Evolutionary conservation across 1,140 invertebrate genomes (phyloP).

Genomic region (Drosophila ficusphila): DNA sequence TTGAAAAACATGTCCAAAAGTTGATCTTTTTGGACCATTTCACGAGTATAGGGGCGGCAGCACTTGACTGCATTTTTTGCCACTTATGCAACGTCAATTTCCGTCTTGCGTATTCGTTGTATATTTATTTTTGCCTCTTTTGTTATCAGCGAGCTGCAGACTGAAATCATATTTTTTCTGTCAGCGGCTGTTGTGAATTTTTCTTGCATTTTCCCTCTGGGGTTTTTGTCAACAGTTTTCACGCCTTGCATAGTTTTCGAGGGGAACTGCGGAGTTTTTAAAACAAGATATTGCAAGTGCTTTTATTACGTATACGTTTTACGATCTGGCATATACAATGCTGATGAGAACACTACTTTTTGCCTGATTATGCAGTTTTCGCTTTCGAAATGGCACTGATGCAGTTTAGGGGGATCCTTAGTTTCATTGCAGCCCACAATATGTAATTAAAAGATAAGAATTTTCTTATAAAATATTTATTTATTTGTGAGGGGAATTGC

Average conservation of each 20-base stretch:
- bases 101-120: constrained; percentile 19
- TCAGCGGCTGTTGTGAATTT: constrained; percentile 28
- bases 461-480: too few relatives aligned
- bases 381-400: constrained; percentile 9
- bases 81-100: constrained; percentile 39
- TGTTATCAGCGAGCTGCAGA: constrained; percentile 31
- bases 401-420: background rate
- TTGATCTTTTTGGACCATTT: constrained; percentile 39
- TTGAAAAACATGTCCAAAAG: constrained; percentile 47
- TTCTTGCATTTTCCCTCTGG: constrained; percentile 2
- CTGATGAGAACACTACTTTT: constrained; percentile 34
- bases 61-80: constrained; percentile 45
- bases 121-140: constrained; percentile 7
- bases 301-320: constrained; percentile 20
- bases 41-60: constrained; percentile 13
- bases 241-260: constrained; percentile 13
- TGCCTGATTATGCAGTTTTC: constrained; percentile 54
- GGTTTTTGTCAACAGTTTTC: constrained; percentile 10
- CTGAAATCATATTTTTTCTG: constrained; percentile 14
- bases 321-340: constrained; percentile 19
- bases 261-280: background rate
- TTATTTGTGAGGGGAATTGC: too few relatives aligned
- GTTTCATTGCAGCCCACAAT: too few relatives aligned
- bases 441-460: too few relatives aligned
- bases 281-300: constrained; percentile 18